Evolutionary conservation across 2,888 invertebrate species (phyloP).

Genomic region (Tetrapedia diversipes): DNA sequence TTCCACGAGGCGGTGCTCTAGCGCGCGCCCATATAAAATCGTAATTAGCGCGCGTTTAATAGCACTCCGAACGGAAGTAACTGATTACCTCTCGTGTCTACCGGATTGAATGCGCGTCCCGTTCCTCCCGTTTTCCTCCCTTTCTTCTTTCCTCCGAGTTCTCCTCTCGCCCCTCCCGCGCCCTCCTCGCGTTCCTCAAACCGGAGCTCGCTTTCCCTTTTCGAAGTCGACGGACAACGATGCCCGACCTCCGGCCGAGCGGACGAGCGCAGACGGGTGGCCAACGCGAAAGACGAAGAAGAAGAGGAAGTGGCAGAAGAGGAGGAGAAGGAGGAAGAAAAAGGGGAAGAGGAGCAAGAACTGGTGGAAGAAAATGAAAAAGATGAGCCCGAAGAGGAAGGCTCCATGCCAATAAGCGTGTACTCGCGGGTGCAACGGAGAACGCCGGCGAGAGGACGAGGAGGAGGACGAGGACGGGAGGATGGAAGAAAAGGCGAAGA

Average conservation of each 20-base stretch:
- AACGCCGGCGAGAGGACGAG: background rate
- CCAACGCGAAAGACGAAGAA: slow-evolving; percentile 35
- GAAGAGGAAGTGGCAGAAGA: slow-evolving; percentile 18
- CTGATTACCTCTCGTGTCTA: slow-evolving; percentile 36
- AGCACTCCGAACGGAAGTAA: slow-evolving; percentile 21
- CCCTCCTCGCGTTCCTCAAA: too few relatives aligned
- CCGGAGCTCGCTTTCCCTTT: slow-evolving; percentile 23
- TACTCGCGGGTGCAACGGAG: background rate
- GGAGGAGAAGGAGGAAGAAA: slow-evolving; percentile 26
- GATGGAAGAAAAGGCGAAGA: slow-evolving; percentile 9
- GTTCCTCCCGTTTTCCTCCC: background rate
- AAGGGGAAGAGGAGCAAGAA: slow-evolving; percentile 25
- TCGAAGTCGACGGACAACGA: slow-evolving; percentile 45
- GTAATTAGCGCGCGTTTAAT: slow-evolving; percentile 39
- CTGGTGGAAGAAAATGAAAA: slow-evolving; percentile 26
- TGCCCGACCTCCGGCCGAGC: slow-evolving; percentile 61
- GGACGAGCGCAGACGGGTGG: slow-evolving; percentile 56
- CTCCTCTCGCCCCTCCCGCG: too few relatives aligned
- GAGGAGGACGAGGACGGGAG: slow-evolving; percentile 11
- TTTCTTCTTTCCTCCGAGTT: background rate
- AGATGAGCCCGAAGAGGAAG: slow-evolving; percentile 27
- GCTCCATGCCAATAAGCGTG: slow-evolving; percentile 12
- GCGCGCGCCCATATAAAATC: slow-evolving; percentile 20
- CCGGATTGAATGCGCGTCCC: slow-evolving; percentile 32
- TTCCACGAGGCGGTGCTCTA: background rate